A percentile compares a stretch with the other conserved stretches of the same genome.
Conservation (phyloP, 2,797 vertebrate genomes). For the Danionella dracula region DNA sequence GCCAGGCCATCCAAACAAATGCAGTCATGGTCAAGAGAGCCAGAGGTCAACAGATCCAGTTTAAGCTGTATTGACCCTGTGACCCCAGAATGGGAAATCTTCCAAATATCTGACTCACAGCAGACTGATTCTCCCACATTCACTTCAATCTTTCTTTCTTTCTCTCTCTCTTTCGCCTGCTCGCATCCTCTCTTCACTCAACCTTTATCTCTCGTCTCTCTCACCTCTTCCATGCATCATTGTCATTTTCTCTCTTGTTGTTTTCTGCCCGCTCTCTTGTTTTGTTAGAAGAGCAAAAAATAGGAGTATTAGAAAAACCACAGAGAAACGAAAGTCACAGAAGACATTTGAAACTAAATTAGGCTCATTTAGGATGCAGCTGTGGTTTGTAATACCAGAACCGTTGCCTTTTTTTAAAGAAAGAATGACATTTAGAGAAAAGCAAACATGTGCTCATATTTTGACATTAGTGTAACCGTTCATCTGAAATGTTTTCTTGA, state of each 20-base stretch:
- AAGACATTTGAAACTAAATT: neutral
- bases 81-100: constrained; percentile 18
- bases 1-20: constrained; percentile 2
- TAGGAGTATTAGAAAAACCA: neutral
- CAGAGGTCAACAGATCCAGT: constrained; percentile 31
- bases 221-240: neutral
- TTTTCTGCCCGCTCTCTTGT: neutral
- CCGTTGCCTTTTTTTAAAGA: too few relatives aligned
- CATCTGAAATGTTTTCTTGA: too few relatives aligned
- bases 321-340: neutral
- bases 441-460: too few relatives aligned
- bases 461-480: too few relatives aligned
- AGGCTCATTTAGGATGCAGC: neutral
- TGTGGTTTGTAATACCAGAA: too few relatives aligned
- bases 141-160: neutral
- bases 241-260: neutral
- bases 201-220: neutral
- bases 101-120: constrained; percentile 2
- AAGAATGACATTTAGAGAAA: neutral
- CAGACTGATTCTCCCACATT: neutral
- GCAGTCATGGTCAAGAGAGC: neutral
- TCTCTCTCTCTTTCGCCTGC: neutral
- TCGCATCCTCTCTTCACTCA: neutral
- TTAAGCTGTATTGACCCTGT: constrained; percentile 6
- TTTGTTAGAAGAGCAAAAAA: neutral